A percentile compares a stretch with the other conserved stretches of the same genome.
Conservation (phyloP, 2,113 vertebrate genomes). For the Myanophis thanlyinensis region DNA sequence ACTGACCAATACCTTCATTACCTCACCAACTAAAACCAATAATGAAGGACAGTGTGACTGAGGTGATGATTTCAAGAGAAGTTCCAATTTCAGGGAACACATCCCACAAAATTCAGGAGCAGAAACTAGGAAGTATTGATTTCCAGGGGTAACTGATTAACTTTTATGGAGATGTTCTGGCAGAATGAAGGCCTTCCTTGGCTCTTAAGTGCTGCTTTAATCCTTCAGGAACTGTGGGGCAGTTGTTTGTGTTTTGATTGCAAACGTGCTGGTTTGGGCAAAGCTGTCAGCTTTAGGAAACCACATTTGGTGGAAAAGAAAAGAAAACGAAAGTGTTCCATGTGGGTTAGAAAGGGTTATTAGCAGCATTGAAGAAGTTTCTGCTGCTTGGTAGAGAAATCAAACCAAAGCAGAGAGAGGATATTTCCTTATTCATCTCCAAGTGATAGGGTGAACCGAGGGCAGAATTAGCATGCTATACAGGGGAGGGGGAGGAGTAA, state of each 20-base stretch:
- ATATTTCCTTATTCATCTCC: not conserved
- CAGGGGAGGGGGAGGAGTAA: not conserved
- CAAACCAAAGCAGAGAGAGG: not conserved
- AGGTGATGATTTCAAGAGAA: slow-evolving; percentile 49
- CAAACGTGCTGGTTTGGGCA: not conserved
- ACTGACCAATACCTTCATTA: not conserved
- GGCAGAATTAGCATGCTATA: not conserved
- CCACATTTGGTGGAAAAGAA: not conserved
- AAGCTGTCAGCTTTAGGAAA: not conserved
- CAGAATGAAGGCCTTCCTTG: not conserved
- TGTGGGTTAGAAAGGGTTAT: not conserved
- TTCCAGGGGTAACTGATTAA: not conserved
- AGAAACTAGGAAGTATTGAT: slow-evolving; percentile 11
- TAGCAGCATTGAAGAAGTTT: not conserved
- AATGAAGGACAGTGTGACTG: not conserved
- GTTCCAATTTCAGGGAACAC: slow-evolving; percentile 33
- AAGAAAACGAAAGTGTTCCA: not conserved
- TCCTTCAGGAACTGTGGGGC: not conserved
- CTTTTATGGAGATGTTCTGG: not conserved
- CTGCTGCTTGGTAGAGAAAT: not conserved
- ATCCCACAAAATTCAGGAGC: slow-evolving; percentile 42
- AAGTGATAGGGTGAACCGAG: not conserved
- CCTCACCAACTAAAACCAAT: not conserved
- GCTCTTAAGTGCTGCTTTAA: not conserved
- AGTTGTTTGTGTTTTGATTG: not conserved